Evolutionary conservation across 2,113 vertebrate genomes (phyloP).

Genomic region (Aspiorhynchus laticeps): DNA sequence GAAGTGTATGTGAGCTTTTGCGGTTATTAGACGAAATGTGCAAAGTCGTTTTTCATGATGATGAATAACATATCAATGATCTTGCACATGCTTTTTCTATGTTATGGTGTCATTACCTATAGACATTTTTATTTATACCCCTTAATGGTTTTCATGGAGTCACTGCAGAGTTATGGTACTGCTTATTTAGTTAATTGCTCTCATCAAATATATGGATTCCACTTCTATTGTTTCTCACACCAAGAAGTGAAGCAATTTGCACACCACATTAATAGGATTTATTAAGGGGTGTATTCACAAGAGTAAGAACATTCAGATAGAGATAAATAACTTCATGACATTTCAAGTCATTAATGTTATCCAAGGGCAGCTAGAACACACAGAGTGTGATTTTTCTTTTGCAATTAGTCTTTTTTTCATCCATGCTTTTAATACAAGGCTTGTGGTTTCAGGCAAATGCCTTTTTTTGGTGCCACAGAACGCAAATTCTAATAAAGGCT

Average conservation of each 20-base stretch:
- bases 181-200: constrained; percentile 59
- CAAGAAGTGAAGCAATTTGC: constrained; percentile 9
- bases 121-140: constrained; percentile 41
- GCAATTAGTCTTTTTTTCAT: constrained; percentile 39
- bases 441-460: constrained; percentile 4
- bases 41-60: constrained; percentile 27
- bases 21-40: constrained; percentile 13
- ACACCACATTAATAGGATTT: constrained; percentile 43
- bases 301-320: constrained; percentile 9
- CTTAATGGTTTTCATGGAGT: constrained; percentile 42
- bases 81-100: constrained; percentile 21
- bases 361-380: constrained; percentile 36
- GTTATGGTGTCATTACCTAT: constrained; percentile 35
- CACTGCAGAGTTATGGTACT: constrained; percentile 44
- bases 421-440: constrained; percentile 28
- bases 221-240: constrained; percentile 45
- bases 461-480: neutral
- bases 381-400: constrained; percentile 27
- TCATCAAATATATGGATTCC: constrained; percentile 50
- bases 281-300: constrained; percentile 28
- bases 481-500: too few relatives aligned
- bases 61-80: constrained; percentile 26
- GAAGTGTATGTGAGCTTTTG: neutral
- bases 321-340: constrained; percentile 48
- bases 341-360: constrained; percentile 49